phyloP scores from a whole-genome alignment of 2,888 invertebrate genomes.

The Platerodrilus igneus region DNA sequence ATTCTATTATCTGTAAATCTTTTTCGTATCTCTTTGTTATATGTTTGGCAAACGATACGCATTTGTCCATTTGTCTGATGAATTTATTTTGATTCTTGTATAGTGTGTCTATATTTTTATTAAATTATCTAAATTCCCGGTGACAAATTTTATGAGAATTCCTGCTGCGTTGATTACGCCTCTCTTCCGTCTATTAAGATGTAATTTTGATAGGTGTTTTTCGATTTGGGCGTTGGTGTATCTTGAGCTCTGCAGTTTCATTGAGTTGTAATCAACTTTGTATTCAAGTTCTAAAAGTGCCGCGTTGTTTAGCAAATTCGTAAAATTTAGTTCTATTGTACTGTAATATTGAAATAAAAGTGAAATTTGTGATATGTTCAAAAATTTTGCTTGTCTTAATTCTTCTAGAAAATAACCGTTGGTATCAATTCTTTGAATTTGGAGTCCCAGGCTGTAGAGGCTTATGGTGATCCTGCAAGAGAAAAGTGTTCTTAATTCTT shows the following conservation, averaged over 20 bases:
- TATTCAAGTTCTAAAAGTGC: constrained; percentile 17
- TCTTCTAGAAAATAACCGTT: constrained; percentile 23
- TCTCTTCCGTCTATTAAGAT: constrained; percentile 10
- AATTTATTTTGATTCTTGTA: constrained; percentile 16
- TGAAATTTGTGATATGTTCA: constrained; percentile 25
- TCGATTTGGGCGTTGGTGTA: constrained; percentile 24
- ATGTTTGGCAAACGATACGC: constrained; percentile 21
- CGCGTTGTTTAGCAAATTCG: constrained; percentile 16
- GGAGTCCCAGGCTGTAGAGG: constrained; percentile 4
- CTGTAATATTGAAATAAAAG: constrained; percentile 27
- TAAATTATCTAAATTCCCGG: constrained; percentile 21
- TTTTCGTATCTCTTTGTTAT: constrained; percentile 16
- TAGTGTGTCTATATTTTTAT: constrained; percentile 16
- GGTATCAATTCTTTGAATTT: constrained; percentile 11
- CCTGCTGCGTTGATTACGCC: constrained; percentile 17
- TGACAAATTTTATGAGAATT: constrained; percentile 18
- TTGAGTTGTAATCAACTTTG: neutral
- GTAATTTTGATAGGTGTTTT: constrained; percentile 23
- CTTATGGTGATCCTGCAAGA: constrained; percentile 4
- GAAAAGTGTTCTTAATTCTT: constrained; percentile 6
- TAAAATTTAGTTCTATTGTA: constrained; percentile 22
- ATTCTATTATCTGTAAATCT: constrained; percentile 12
- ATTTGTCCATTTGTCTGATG: constrained; percentile 16
- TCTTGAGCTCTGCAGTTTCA: constrained; percentile 11
- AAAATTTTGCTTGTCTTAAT: constrained; percentile 16